Evolutionary conservation across 2,888 invertebrate genomes (phyloP).

Genomic region (Mythimna pallens): DNA sequence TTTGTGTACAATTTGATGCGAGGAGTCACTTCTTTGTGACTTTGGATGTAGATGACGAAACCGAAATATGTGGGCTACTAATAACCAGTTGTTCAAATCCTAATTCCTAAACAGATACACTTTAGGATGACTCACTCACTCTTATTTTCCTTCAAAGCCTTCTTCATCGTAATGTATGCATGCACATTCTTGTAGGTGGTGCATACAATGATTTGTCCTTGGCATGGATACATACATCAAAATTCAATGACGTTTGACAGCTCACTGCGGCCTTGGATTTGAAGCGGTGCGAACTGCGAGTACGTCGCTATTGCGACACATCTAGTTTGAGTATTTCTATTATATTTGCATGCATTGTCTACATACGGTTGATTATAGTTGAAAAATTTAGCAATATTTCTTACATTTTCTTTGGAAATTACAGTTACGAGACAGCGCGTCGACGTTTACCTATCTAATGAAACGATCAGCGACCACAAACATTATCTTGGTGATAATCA

Average conservation of each 20-base stretch:
- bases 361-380: neutral
- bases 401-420: neutral
- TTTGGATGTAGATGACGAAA: slow-evolving; percentile 37
- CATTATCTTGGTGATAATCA: slow-evolving; percentile 42
- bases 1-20: slow-evolving; percentile 54
- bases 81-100: neutral
- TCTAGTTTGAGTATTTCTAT: slow-evolving; percentile 50
- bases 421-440: neutral
- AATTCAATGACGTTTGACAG: slow-evolving; percentile 72
- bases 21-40: slow-evolving; percentile 32
- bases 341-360: slow-evolving; percentile 46
- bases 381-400: slow-evolving; percentile 7
- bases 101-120: neutral
- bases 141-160: slow-evolving; percentile 20
- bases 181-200: slow-evolving; percentile 44
- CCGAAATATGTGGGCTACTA: neutral
- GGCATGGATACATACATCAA: slow-evolving; percentile 64
- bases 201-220: slow-evolving; percentile 57
- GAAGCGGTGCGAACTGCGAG: slow-evolving; percentile 61
- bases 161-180: slow-evolving; percentile 4
- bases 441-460: neutral
- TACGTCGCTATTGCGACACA: slow-evolving; percentile 58
- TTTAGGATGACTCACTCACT: slow-evolving; percentile 25
- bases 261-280: slow-evolving; percentile 63
- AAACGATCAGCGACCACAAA: slow-evolving; percentile 1